Percentiles rank a stretch among this genome's conserved stretches.
These are phyloP conservation scores for Osmoderma eremita DNA, from an alignment of 2,888 invertebrate species.

Conservation along the genomic window DNA sequence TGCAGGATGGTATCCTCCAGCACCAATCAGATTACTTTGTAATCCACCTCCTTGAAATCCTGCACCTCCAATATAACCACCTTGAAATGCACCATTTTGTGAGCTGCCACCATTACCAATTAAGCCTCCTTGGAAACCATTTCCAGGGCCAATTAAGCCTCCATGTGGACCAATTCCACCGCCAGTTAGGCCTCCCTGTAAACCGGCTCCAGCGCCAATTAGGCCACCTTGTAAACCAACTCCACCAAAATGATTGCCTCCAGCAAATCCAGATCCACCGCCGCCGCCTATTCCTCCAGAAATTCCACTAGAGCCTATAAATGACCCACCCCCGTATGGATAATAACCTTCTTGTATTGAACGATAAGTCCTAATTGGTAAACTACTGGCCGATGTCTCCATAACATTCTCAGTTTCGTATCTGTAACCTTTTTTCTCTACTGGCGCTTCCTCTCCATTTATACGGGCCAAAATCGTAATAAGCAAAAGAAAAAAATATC, in stretches of 20 bases:
- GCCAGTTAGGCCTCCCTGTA: conserved; percentile 31
- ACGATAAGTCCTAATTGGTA: conserved; percentile 67
- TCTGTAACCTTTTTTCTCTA: conserved; percentile 4
- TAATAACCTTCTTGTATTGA: conserved; percentile 71
- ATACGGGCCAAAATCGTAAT: neutral
- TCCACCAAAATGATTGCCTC: conserved; percentile 44
- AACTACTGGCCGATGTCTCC: conserved; percentile 58
- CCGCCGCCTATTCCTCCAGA: conserved; percentile 42
- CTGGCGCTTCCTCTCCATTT: conserved; percentile 5
- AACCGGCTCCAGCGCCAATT: neutral
- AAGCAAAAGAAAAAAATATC: too few relatives aligned
- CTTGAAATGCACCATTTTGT: conserved; percentile 50
- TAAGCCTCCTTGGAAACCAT: neutral
- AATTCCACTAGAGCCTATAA: conserved; percentile 41
- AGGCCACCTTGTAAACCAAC: conserved; percentile 44
- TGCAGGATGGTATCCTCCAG: conserved; percentile 44
- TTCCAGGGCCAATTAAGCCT: conserved; percentile 37
- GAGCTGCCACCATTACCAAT: conserved; percentile 39
- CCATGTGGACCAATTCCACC: conserved; percentile 32
- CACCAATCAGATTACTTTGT: conserved; percentile 45
- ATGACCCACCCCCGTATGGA: conserved; percentile 56
- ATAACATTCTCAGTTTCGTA: conserved; percentile 57
- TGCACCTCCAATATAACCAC: conserved; percentile 58
- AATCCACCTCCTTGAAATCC: conserved; percentile 45
- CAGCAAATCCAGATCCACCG: conserved; percentile 36